Conservation (phyloP, 2,888 invertebrate genomes). For the Aspidiotus rigidus region DNA sequence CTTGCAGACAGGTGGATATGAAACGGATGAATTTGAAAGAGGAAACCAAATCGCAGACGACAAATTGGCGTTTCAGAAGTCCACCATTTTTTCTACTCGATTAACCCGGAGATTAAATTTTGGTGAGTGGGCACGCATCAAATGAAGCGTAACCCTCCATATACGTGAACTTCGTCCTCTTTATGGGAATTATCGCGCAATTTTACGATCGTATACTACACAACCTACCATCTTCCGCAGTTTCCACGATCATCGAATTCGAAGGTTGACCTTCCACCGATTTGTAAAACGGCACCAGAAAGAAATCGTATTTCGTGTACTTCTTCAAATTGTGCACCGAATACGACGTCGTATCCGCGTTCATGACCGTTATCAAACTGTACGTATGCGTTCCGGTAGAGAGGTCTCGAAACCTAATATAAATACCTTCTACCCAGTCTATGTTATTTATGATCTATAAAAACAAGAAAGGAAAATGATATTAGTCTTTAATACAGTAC, state of each 20-base stretch:
- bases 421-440: conserved; percentile 58
- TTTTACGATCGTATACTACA: background rate
- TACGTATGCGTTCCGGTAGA: conserved; percentile 55
- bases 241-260: conserved; percentile 69
- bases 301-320: conserved; percentile 82
- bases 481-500: background rate
- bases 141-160: no score
- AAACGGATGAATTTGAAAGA: no score
- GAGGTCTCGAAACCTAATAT: conserved; percentile 58
- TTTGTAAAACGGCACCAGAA: conserved; percentile 82
- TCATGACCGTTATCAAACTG: conserved; percentile 60
- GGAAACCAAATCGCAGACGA: no score
- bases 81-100: no score
- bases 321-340: conserved; percentile 69
- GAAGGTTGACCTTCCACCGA: conserved; percentile 84
- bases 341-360: conserved; percentile 63
- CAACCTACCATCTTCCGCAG: conserved; percentile 39
- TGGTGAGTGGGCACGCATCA: no score
- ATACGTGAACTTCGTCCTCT: no score
- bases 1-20: no score
- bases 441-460: conserved; percentile 46
- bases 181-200: background rate
- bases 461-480: conserved; percentile 4
- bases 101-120: no score
- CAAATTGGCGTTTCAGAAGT: no score